Evolutionary conservation across 2,797 vertebrate genomes (phyloP).

Genomic region (Macropodus opercularis): DNA sequence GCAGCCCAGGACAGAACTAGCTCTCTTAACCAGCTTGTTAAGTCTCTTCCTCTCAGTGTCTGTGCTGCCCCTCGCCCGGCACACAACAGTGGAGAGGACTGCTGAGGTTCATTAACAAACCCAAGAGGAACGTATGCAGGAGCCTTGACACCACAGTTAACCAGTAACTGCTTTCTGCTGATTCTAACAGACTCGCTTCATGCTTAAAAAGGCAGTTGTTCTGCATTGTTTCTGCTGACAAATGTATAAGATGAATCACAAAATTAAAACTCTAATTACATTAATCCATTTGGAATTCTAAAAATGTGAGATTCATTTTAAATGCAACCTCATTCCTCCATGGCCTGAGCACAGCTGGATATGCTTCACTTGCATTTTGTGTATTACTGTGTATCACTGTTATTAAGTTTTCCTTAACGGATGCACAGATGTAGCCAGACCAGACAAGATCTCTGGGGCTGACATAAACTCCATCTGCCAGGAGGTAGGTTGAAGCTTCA

Average conservation of each 20-base stretch:
- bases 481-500: conserved; percentile 81
- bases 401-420: conserved; percentile 76
- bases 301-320: background rate
- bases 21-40: too few species aligned
- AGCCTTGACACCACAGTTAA: background rate
- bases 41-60: too few species aligned
- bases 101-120: background rate
- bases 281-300: background rate
- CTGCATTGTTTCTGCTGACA: background rate
- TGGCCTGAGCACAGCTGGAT: background rate
- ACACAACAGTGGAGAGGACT: too few species aligned
- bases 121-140: background rate
- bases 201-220: background rate
- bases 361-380: background rate
- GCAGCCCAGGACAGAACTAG: too few species aligned
- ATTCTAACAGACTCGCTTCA: background rate
- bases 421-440: conserved; percentile 89
- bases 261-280: background rate
- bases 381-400: background rate
- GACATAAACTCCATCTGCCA: conserved; percentile 98
- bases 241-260: background rate
- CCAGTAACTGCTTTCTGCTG: background rate
- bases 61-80: too few species aligned
- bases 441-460: conserved; percentile 95
- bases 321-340: background rate